These are phyloP conservation scores for Narcine bancroftii DNA, from an alignment of 2,113 vertebrate species.

Conservation along the genomic window DNA sequence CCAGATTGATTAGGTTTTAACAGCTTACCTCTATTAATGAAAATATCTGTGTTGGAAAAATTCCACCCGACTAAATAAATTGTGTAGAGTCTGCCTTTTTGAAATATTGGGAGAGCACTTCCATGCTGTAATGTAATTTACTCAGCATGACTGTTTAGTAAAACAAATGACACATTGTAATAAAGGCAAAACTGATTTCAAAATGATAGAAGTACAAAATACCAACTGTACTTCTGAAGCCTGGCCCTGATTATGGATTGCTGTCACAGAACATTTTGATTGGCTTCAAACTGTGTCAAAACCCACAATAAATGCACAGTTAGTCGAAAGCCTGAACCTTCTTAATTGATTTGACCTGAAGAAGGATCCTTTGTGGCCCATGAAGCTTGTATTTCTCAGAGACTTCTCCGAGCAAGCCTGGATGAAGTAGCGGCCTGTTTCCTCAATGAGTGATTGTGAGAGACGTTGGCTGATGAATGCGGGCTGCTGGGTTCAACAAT, in stretches of 20 bases:
- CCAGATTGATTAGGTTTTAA: neutral
- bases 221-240: neutral
- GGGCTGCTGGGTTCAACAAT: neutral
- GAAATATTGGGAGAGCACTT: neutral
- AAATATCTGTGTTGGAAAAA: neutral
- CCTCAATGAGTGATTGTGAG: neutral
- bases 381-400: neutral
- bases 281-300: neutral
- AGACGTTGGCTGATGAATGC: neutral
- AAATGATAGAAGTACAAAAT: neutral
- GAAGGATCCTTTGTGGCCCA: neutral
- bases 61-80: neutral
- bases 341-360: neutral
- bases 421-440: neutral
- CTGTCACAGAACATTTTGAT: neutral
- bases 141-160: neutral
- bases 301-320: neutral
- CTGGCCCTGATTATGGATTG: conserved; percentile 1
- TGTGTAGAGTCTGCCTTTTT: neutral
- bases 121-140: neutral
- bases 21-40: neutral
- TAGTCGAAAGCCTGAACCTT: neutral
- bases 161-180: conserved; percentile 9
- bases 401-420: neutral
- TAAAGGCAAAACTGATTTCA: neutral